Evolutionary conservation across 2,113 vertebrate genomes (phyloP), one percentile per base, ranked within the genome.

Genomic region (Empidonax alnorum): DNA sequence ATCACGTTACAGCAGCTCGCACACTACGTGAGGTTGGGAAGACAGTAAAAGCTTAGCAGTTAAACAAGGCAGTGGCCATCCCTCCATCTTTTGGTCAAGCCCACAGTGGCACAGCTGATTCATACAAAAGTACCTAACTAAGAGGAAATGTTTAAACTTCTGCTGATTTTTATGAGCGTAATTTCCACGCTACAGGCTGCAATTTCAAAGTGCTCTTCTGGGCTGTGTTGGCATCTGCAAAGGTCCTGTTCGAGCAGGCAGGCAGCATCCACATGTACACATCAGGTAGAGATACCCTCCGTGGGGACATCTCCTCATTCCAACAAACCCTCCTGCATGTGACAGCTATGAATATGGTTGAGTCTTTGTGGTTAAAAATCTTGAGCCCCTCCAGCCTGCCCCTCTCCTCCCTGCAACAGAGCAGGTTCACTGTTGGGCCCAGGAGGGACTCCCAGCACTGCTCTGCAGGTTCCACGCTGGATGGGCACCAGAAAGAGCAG

Each of bases 1-100:
- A 1, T 65, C 35, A 12, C 3, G 1, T 24, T 24, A 31, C 33
- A 55, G 56, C 33, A 52, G 67, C 50, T 37, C 0, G 0, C 49
- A 39, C 0, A 0, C 62, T 39, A 8, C 0, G 2, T 9, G 67
- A 35, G 8, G 17, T 3, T 66, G 55, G 67, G 52, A 66, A 65
- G 58, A 50, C 23, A 33, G 41, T 5, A 46, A 55, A 35, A 72
- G 14, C 27, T 66, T 14, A 73, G 49, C 49, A 69, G 74, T 47
- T 7, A 50, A 84, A 41, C n/a, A 42, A 24, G 52, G 33, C 17
- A 46, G 37, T 0, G 8, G n/a, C n/a, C 47, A 59, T 10, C 30
- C 8, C 31, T n/a, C 27, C 4, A 2, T 10, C 69, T 33, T 62
- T 16, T 44, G 56, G 37, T 62, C 53, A 72, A 68, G 37, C 9